Conservation (phyloP, 2,888 invertebrate species). For the Andrena flavipes region DNA sequence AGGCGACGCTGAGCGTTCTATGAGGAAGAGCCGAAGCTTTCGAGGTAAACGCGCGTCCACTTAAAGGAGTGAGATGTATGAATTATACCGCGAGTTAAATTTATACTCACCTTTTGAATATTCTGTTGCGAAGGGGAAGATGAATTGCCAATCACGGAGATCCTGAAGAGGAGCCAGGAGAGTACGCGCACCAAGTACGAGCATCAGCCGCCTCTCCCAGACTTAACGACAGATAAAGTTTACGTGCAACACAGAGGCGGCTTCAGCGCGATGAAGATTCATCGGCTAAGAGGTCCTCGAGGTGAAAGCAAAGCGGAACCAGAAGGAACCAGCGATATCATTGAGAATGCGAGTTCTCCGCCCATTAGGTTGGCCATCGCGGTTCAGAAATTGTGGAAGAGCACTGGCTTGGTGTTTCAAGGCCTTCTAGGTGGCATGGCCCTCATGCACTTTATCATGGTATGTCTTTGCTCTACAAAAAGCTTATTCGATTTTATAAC, state of each 20-base stretch:
- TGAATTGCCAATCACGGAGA: slow-evolving; percentile 82
- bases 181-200: slow-evolving; percentile 76
- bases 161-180: slow-evolving; percentile 78
- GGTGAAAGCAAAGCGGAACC: neutral
- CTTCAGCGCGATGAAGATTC: slow-evolving; percentile 80
- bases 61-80: neutral
- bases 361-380: slow-evolving; percentile 81
- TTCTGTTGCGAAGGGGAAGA: slow-evolving; percentile 42
- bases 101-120: neutral
- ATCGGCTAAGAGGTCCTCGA: slow-evolving; percentile 25
- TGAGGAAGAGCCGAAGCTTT: slow-evolving; percentile 11
- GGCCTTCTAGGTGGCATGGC: slow-evolving; percentile 83
- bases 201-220: slow-evolving; percentile 75
- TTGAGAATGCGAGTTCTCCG: slow-evolving; percentile 39
- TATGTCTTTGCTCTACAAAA: slow-evolving; percentile 55
- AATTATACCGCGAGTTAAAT: too few relatives aligned
- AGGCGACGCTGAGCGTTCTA: slow-evolving; percentile 23
- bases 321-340: neutral
- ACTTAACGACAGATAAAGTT: slow-evolving; percentile 80
- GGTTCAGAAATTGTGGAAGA: slow-evolving; percentile 78
- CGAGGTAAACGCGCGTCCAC: slow-evolving; percentile 32
- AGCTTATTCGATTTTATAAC: neutral
- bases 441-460: slow-evolving; percentile 81
- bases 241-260: slow-evolving; percentile 82
- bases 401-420: slow-evolving; percentile 79